Percentiles rank a stretch among this genome's conserved stretches.
Evolutionary conservation across 2,797 vertebrate genomes (phyloP).

Genomic region (Cynopterus sphinx): DNA sequence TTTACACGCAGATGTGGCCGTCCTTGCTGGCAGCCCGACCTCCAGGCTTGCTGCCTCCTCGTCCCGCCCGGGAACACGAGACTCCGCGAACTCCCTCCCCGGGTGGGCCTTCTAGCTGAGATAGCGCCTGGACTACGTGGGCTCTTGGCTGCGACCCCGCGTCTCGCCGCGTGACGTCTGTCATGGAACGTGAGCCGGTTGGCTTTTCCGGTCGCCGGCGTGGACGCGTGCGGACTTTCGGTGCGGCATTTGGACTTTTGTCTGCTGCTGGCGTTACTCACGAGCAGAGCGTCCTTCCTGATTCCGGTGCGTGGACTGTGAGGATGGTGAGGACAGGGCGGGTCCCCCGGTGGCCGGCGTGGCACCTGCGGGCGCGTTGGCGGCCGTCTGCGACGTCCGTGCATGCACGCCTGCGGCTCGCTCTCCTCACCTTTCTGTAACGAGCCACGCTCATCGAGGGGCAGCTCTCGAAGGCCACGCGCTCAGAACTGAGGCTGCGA

Average conservation of each 20-base stretch:
- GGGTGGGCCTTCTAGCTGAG: background rate
- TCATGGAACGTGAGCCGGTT: background rate
- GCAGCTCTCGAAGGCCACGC: fast-evolving
- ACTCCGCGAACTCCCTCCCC: background rate
- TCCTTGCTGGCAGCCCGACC: background rate
- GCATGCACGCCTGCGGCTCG: fast-evolving
- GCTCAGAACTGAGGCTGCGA: background rate
- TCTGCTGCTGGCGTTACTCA: background rate
- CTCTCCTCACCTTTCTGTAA: too few relatives aligned
- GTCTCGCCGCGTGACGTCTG: background rate
- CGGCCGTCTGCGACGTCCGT: background rate
- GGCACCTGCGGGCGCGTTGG: fast-evolving
- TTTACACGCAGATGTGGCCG: background rate
- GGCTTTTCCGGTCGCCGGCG: background rate
- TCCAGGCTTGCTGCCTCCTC: background rate
- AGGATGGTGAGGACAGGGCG: background rate
- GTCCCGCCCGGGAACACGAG: background rate
- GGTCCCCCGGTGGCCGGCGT: background rate
- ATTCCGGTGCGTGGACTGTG: background rate
- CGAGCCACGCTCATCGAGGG: background rate
- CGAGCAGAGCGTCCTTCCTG: background rate
- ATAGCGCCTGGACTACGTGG: background rate
- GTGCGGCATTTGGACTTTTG: background rate
- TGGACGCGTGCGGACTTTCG: background rate
- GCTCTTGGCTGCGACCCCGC: background rate